A percentile compares a stretch with the other conserved stretches of the same genome.
Conservation (phyloP, 1,140 invertebrate species). For the Danaus plexippus region DNA sequence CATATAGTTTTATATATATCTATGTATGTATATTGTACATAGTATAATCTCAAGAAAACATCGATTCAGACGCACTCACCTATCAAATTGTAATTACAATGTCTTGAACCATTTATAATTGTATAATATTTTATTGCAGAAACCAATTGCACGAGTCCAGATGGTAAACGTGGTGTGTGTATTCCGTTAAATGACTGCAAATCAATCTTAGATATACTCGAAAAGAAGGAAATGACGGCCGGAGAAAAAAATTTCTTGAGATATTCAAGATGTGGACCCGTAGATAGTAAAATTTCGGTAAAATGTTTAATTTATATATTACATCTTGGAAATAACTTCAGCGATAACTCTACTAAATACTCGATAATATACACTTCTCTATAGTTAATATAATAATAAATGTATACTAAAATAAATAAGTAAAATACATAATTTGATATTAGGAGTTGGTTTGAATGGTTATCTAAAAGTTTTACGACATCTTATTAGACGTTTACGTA, state of each 20-base stretch:
- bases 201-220: slow-evolving; percentile 18
- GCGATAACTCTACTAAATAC: no score
- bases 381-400: no score
- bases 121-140: slow-evolving; percentile 21
- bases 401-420: no score
- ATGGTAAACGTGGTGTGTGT: slow-evolving; percentile 22
- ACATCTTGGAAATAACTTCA: no score
- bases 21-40: neutral
- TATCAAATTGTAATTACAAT: slow-evolving; percentile 1
- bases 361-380: no score
- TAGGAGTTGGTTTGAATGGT: no score
- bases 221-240: slow-evolving; percentile 17
- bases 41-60: neutral
- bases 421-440: no score
- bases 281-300: slow-evolving; percentile 16
- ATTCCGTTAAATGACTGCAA: slow-evolving; percentile 28
- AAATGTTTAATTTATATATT: neutral
- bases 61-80: slow-evolving; percentile 3
- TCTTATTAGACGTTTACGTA: neutral
- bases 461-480: neutral
- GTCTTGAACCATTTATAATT: neutral
- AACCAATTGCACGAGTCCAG: slow-evolving; percentile 20
- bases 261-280: slow-evolving; percentile 23
- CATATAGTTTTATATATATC: no score
- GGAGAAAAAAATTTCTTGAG: slow-evolving; percentile 22